A percentile compares a stretch with the other conserved stretches of the same genome.
phyloP scores from a whole-genome alignment of 2,888 invertebrate genomes.

The Aproaerema taeniolella region DNA sequence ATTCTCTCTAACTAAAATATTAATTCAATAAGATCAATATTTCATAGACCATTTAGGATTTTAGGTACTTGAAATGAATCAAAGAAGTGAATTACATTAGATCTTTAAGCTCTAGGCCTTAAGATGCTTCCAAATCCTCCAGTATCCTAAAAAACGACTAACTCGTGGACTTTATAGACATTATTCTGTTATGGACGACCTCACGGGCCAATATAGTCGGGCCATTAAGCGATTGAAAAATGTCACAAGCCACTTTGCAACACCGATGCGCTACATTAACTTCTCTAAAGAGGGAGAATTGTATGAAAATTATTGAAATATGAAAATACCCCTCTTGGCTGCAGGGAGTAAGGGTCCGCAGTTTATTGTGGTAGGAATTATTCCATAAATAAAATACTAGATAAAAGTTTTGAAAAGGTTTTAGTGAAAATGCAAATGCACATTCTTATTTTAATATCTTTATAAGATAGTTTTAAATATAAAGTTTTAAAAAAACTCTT shows the following conservation, averaged over 20 bases:
- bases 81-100: neutral
- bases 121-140: neutral
- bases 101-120: neutral
- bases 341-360: no score
- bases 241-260: constrained; percentile 37
- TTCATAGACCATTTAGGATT: no score
- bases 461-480: no score
- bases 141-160: neutral
- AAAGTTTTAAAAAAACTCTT: no score
- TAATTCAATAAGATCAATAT: no score
- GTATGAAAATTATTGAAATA: constrained; percentile 23
- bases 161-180: constrained; percentile 28
- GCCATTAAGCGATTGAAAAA: constrained; percentile 57
- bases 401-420: no score
- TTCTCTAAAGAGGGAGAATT: constrained; percentile 31
- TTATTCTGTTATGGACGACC: constrained; percentile 43
- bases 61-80: neutral
- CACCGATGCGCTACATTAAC: constrained; percentile 48
- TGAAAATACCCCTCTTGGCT: no score
- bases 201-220: constrained; percentile 49
- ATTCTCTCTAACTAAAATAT: neutral
- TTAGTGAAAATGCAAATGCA: no score
- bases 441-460: no score
- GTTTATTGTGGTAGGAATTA: no score
- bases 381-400: no score